phyloP scores from a whole-genome alignment of 2,113 vertebrate genomes.

The Gymnorhina tibicen region DNA sequence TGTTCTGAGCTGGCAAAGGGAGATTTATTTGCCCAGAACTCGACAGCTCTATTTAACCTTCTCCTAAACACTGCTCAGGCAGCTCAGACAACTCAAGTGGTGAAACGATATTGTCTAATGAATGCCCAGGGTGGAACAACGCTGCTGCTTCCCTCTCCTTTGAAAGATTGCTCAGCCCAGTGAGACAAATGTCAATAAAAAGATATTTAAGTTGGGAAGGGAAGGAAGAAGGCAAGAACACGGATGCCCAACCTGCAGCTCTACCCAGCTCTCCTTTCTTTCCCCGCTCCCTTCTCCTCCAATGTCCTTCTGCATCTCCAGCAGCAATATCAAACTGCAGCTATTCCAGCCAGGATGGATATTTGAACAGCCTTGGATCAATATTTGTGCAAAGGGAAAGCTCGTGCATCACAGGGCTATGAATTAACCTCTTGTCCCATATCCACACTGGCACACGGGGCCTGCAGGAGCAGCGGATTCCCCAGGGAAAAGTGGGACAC shows the following conservation, averaged over 20 bases:
- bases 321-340: constrained; percentile 21
- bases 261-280: not conserved
- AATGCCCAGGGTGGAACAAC: not conserved
- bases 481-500: not conserved
- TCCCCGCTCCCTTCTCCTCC: not conserved
- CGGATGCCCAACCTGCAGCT: not conserved
- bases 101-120: not conserved
- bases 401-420: constrained; percentile 42
- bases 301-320: constrained; percentile 30
- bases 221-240: not conserved
- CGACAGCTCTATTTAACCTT: constrained; percentile 11
- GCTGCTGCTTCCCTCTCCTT: not conserved
- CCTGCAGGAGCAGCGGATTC: not conserved
- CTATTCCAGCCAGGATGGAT: constrained; percentile 19
- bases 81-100: not conserved
- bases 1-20: not conserved
- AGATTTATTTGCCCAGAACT: not conserved
- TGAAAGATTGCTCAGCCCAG: not conserved
- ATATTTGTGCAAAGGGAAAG: constrained; percentile 69
- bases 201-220: not conserved
- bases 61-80: not conserved
- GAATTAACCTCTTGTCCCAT: constrained; percentile 64
- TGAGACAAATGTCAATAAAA: not conserved
- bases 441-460: not conserved
- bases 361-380: constrained; percentile 55